A percentile compares a stretch with the other conserved stretches of the same genome.
These are phyloP conservation scores for Lasiommata megera DNA, from an alignment of 2,888 invertebrate genomes.

Conservation along the genomic window DNA sequence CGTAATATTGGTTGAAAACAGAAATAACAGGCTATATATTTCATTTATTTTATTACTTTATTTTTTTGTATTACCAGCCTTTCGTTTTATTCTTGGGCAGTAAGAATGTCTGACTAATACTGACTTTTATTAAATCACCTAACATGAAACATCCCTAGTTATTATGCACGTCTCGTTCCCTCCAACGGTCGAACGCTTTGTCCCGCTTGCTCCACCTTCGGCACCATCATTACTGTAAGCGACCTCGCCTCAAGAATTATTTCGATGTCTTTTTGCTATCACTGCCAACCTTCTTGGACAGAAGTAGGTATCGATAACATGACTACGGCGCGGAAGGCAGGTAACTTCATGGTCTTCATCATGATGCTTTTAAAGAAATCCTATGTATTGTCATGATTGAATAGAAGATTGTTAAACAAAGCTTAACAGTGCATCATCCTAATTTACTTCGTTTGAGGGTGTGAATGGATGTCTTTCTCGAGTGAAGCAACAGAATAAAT, in stretches of 20 bases:
- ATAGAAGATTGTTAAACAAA: no score
- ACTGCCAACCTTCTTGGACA: slow-evolving; percentile 33
- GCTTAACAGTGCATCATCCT: no score
- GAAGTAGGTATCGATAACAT: slow-evolving; percentile 8
- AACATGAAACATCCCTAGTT: slow-evolving; percentile 42
- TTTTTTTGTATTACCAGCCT: no score
- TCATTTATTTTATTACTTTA: no score
- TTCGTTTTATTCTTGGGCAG: not conserved
- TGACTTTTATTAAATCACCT: not conserved
- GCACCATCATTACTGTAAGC: slow-evolving; percentile 46
- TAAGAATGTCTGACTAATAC: not conserved
- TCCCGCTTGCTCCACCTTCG: slow-evolving; percentile 40
- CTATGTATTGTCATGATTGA: no score
- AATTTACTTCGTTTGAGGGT: no score
- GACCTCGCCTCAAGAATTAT: slow-evolving; percentile 58
- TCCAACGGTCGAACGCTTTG: slow-evolving; percentile 43
- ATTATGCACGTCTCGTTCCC: slow-evolving; percentile 62
- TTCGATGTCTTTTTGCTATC: slow-evolving; percentile 55
- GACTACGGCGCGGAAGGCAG: not conserved
- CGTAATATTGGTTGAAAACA: no score
- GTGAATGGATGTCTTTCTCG: no score
- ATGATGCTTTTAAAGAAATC: no score
- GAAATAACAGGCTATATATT: no score
- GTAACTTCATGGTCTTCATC: no score
- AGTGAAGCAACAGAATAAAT: no score